Conservation (phyloP, 2,113 vertebrate species). For the Lasiurus borealis region DNA sequence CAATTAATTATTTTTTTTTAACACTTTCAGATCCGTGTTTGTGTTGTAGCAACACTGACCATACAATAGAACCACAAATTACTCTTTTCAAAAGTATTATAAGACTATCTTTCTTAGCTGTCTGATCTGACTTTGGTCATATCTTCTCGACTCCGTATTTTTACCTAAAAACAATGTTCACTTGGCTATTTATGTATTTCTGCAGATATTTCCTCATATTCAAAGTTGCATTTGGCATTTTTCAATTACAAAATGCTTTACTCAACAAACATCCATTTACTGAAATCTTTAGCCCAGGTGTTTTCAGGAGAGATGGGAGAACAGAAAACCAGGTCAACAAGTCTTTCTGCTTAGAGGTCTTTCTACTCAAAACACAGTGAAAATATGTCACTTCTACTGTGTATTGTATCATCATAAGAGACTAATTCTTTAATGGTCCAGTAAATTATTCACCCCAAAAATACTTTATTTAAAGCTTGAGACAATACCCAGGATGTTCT, state of each 20-base stretch:
- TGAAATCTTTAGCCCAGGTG: background rate
- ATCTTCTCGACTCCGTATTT: background rate
- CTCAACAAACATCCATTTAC: background rate
- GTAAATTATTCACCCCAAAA: background rate
- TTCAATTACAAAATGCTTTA: background rate
- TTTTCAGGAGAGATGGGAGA: background rate
- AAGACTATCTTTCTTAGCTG: background rate
- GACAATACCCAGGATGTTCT: background rate
- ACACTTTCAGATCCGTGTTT: background rate
- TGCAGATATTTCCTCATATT: background rate
- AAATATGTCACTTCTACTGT: background rate
- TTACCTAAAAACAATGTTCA: background rate
- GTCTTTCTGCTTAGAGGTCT: background rate
- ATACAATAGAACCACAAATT: background rate
- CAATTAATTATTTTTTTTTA: background rate
- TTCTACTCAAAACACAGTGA: background rate
- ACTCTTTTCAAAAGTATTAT: background rate
- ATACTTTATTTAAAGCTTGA: background rate
- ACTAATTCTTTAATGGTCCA: background rate
- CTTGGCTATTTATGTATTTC: background rate
- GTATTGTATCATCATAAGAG: background rate
- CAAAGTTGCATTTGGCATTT: background rate
- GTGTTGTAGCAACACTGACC: background rate
- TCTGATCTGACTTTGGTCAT: background rate
- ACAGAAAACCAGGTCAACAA: background rate